phyloP scores from a whole-genome alignment of 2,113 vertebrate genomes.

The Todiramphus chloris region DNA sequence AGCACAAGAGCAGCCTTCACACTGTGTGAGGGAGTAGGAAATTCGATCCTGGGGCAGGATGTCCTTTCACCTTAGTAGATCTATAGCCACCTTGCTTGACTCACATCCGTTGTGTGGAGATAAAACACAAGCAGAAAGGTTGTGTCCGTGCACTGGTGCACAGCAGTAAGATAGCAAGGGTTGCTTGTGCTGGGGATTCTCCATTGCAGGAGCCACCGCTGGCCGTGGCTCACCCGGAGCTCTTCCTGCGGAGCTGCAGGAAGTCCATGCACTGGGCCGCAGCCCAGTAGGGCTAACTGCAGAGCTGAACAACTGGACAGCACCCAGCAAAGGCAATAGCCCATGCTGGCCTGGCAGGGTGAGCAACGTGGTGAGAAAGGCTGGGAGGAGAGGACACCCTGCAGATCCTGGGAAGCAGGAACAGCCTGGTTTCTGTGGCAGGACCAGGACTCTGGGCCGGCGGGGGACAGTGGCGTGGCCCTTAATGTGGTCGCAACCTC shows the following conservation, averaged over 20 bases:
- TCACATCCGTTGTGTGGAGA: accelerated
- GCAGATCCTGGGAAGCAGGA: background rate
- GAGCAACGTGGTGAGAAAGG: accelerated
- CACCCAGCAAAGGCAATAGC: accelerated
- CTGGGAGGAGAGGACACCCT: too few species aligned
- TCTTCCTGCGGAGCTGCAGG: background rate
- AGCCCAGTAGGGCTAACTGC: accelerated
- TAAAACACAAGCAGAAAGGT: background rate
- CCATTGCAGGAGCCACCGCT: accelerated
- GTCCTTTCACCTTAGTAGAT: background rate
- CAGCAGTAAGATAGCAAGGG: background rate
- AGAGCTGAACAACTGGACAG: background rate
- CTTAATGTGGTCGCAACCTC: background rate
- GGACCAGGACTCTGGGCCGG: too few species aligned
- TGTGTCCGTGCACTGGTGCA: accelerated
- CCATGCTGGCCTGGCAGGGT: too few species aligned
- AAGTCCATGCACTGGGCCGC: accelerated
- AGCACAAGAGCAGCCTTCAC: accelerated
- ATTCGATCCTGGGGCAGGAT: background rate
- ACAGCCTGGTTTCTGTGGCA: background rate
- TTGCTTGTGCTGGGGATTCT: too few species aligned
- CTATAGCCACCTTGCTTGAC: background rate
- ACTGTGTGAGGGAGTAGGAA: accelerated
- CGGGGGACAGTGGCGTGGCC: background rate
- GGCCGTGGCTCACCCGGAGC: background rate